Evolutionary conservation across 2,113 vertebrate species (phyloP), one percentile per base, ranked within the genome.

Genomic region (Hippocampus barbouri): DNA sequence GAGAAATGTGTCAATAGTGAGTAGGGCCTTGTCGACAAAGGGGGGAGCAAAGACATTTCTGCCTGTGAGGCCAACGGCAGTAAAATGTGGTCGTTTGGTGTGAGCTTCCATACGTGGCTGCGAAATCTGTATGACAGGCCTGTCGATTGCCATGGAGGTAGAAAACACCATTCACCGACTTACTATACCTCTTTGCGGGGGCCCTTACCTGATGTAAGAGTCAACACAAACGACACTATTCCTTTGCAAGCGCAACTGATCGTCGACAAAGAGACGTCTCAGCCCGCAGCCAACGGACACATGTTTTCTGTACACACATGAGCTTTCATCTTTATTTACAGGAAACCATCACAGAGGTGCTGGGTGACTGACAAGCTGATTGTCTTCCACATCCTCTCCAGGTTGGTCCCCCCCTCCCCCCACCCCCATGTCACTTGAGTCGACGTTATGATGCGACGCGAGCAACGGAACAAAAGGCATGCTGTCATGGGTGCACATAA

Each of bases 401-500:
- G 25, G 45, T 30, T 27, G 53, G 72, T 71, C 71, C 72, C 56
- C 30, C 0, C 30, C n/a, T n/a, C 30, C 30, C 30, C 30, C 27
- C 27, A 27, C 1, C 5, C 34, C 34, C 6, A 18, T 69, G 73
- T 71, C 63, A 74, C 78, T 74, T 77, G 64, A 83, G 77, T 74
- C 78, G 69, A 83, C 80, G 73, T 70, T 73, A 65, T 74, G 75
- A 70, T 86, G 57, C 66, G 43, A 74, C 72, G 82, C 72, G 81
- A 72, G 74, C 64, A 78, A 79, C 34, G 10, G 69, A 61, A 78
- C 74, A 79, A 87, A 86, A 76, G 81, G 68, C 61, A 7, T 74
- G 30, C 77, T 82, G 81, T 86, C 78, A 57, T 63, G 62, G 65
- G 74, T 75, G 34, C 45, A 85, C 74, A 85, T 76, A 78, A 67